These are phyloP conservation scores for Terrapene triunguis DNA, from an alignment of 2,113 vertebrate species.

Conservation along the genomic window DNA sequence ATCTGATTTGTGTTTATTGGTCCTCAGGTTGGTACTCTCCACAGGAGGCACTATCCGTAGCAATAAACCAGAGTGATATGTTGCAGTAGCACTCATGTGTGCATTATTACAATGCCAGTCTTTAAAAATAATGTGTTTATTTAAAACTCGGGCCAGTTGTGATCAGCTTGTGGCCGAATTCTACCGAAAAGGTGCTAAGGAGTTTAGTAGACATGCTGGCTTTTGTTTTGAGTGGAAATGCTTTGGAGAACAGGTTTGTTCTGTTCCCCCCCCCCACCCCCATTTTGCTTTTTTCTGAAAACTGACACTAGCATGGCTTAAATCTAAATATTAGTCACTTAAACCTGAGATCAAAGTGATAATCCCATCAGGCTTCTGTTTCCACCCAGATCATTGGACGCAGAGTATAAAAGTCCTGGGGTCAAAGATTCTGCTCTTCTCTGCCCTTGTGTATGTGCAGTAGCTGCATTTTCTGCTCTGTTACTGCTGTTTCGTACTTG, in stretches of 20 bases:
- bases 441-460: background rate
- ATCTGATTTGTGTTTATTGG: background rate
- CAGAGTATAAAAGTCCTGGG: background rate
- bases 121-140: background rate
- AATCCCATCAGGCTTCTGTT: background rate
- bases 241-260: background rate
- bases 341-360: background rate
- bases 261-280: rapidly evolving
- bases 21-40: rapidly evolving
- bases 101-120: background rate
- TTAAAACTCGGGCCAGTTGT: background rate
- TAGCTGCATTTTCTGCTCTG: background rate
- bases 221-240: background rate
- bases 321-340: background rate
- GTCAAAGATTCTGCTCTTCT: background rate
- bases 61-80: background rate
- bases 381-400: background rate
- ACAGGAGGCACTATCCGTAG: background rate
- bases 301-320: background rate
- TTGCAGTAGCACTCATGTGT: background rate
- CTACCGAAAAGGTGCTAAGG: background rate
- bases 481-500: background rate
- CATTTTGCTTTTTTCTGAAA: background rate
- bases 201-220: background rate
- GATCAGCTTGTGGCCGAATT: background rate